Conservation (phyloP, 1,140 invertebrate species). For the Drosophila micromelanica region DNA sequence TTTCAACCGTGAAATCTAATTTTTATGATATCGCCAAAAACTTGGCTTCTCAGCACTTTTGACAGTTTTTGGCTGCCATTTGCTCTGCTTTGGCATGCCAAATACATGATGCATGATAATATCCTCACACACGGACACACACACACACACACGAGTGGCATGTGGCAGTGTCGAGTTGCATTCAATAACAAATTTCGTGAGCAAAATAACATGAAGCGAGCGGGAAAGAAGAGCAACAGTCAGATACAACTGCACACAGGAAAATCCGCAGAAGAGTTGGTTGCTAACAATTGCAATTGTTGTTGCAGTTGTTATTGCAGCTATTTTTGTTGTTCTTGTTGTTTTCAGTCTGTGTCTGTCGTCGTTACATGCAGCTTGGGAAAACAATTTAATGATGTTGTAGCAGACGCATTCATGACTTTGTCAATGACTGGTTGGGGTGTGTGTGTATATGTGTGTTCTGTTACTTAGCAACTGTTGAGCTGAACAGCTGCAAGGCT, state of each 20-base stretch:
- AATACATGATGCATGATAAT: slow-evolving; percentile 43
- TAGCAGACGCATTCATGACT: slow-evolving; percentile 50
- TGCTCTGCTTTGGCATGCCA: slow-evolving; percentile 37
- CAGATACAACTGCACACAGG: slow-evolving; percentile 13
- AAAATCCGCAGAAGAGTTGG: slow-evolving; percentile 16
- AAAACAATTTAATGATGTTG: slow-evolving; percentile 81
- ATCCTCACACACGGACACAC: not conserved
- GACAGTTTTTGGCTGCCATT: slow-evolving; percentile 48
- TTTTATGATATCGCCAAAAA: slow-evolving; percentile 1
- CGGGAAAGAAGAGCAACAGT: slow-evolving; percentile 10
- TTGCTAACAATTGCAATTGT: slow-evolving; percentile 18
- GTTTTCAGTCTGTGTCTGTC: slow-evolving; percentile 37
- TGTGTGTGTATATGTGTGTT: slow-evolving; percentile 23
- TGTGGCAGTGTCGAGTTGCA: slow-evolving; percentile 40
- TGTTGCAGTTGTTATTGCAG: no score
- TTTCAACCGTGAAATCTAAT: slow-evolving; percentile 11
- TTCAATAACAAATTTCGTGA: slow-evolving; percentile 54
- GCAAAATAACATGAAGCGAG: slow-evolving; percentile 49
- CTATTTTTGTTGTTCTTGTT: slow-evolving; percentile 18
- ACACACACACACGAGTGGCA: slow-evolving; percentile 7
- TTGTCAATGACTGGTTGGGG: slow-evolving; percentile 23
- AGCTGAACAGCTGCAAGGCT: slow-evolving; percentile 19
- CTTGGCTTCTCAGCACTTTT: slow-evolving; percentile 48
- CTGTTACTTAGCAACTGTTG: slow-evolving; percentile 43
- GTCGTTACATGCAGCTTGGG: slow-evolving; percentile 65